Base-by-base conservation (phyloP, 2,113 vertebrate species). In the Chloebia gouldiae region DNA sequence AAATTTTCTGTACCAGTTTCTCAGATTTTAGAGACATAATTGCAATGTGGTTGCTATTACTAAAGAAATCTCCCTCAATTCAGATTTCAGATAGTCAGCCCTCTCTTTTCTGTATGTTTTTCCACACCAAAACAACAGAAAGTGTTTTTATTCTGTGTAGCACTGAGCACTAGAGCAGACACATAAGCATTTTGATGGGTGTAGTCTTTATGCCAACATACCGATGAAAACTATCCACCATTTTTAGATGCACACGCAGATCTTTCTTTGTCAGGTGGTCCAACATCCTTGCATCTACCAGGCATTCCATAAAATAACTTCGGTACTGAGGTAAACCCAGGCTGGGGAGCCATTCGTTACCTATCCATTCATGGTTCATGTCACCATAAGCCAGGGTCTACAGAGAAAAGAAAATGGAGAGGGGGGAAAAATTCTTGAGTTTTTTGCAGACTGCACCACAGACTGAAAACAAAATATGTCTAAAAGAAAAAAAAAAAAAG, bases 201-300 rank as follows among this genome's bases (percentile, higher is more conserved):
- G 39, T 14, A 81, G 70, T 65, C 6, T 88, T 95, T 70, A 49
- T 23, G 40, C 31, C 81, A 91, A 96, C 97, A 13, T 98, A 99
- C 99, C 99, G 98, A 98, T 99, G 99, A 95, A 99, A 99, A 97
- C 99, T 99, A 98, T 99, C 99, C 97, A 99, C 99, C 99, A 99
- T 99, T 97, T 99, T 99, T 81, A 99, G 98, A 95, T 99, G 99
- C 92, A 99, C 99, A 64, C 99, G 98, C 85, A 99, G 99, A 96
- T 99, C 99, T 97, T 99, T 99, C 98, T 99, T 99, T 90, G 99
- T 99, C 89, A 99, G 98, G 86, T 99, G 99, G 96, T 99, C 99
- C 94, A 99, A 98, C 99, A 99, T 99, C 95, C 99, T 98, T 0
- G 99, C 99, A 68, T 99, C 99, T 72, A 99, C 99, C 97, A 99